Evolutionary conservation across 2,797 vertebrate species (phyloP), one percentile per base, ranked within the genome.

Genomic region (Otolemur crassicaudatus): DNA sequence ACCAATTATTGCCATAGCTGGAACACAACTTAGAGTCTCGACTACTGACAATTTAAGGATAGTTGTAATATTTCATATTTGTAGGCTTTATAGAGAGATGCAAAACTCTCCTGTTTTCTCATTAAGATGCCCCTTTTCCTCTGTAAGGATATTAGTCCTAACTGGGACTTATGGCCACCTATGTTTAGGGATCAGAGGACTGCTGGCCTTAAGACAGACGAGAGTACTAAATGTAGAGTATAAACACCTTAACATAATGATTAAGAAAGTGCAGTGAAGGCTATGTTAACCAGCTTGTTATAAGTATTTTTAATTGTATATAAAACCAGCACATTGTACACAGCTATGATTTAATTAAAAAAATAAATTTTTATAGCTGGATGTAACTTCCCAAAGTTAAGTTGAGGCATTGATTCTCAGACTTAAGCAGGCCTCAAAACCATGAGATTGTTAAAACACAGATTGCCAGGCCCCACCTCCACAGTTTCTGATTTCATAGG

Each of bases 1-100:
- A 81, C 2, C n/a, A 61, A 34, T 93, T 23, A 43, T 93, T 86
- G 82, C 11, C 72, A 94, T 34, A 73, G 43, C 37, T 67, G 87
- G 69, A 86, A 67, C 25, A 95, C 29, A 95, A 77, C 37, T 84
- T 81, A 76, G 37, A 79, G 61, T 73, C 94, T 95, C 16, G 69
- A 27, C 43, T 43, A 58, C 58, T 77, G 34, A 85, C 27, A 94
- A 60, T 75, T 67, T 92, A 67, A 90, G 60, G 29, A 27, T 19
- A n/a, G 27, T 77, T 87, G 56, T 2, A 73, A 87, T n/a, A 94
- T 67, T 85, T 81, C 56, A 87, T 23, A 65, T 81, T 27, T 65
- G 5, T 22, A 56, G 25, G 4, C 53, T 76, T 94, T 73, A 86
- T 5, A 72, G 43, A 93, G 34, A 82, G 34, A 65, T 67, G 3